A percentile compares a stretch with the other conserved stretches of the same genome.
Evolutionary conservation across 2,888 invertebrate genomes (phyloP).

Genomic region (Isoperla grammatica): DNA sequence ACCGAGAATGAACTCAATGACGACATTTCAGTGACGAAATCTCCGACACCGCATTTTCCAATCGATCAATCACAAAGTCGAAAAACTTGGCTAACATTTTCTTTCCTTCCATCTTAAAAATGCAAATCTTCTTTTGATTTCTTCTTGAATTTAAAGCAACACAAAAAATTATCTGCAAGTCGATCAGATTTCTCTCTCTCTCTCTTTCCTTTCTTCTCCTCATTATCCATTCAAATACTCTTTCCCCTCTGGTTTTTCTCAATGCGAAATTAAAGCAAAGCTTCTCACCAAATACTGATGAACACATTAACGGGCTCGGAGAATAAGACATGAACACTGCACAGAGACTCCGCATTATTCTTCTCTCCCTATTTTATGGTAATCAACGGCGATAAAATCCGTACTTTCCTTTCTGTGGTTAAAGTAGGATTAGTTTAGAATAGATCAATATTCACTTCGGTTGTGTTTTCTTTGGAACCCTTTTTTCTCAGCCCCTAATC

Average conservation of each 20-base stretch:
- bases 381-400: conserved; percentile 23
- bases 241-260: not conserved
- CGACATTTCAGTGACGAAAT: too few species aligned
- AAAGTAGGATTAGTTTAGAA: conserved; percentile 9
- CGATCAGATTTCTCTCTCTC: conserved; percentile 18
- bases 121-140: conserved; percentile 19
- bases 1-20: too few species aligned
- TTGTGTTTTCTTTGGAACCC: too few species aligned
- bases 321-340: conserved; percentile 8
- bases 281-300: conserved; percentile 11
- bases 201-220: conserved; percentile 13
- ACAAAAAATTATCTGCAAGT: conserved; percentile 17
- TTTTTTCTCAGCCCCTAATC: too few species aligned
- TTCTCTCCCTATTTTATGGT: conserved; percentile 23
- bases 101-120: conserved; percentile 9
- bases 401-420: conserved; percentile 21
- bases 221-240: conserved; percentile 14
- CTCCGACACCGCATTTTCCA: too few species aligned
- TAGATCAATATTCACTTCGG: conserved; percentile 9
- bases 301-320: conserved; percentile 11
- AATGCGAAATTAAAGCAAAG: conserved; percentile 18
- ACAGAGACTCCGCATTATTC: not conserved
- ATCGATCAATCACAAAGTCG: conserved; percentile 12
- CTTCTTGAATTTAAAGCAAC: conserved; percentile 7
- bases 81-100: too few species aligned